phyloP scores from a whole-genome alignment of 2,797 vertebrate species.

The Scyliorhinus canicula region DNA sequence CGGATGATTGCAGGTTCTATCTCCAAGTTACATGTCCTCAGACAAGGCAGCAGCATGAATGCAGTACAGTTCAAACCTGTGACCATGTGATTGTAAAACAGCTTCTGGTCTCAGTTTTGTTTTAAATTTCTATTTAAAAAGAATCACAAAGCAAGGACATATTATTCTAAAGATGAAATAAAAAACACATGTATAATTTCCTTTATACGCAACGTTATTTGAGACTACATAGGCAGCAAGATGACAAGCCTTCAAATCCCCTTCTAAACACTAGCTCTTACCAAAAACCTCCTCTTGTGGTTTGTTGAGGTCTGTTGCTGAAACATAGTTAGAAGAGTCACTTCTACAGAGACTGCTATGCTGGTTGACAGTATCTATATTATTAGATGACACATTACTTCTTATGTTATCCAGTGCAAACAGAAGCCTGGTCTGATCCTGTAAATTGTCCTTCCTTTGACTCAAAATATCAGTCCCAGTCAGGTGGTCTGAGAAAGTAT shows the following conservation, averaged over 20 bases:
- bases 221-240: not conserved
- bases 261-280: not conserved
- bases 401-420: not conserved
- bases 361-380: not conserved
- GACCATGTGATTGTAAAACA: not conserved
- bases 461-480: constrained; percentile 4
- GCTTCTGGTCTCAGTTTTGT: not conserved
- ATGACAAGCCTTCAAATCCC: not conserved
- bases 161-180: not conserved
- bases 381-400: not conserved
- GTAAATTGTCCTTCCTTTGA: not conserved
- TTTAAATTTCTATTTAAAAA: not conserved
- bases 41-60: not conserved
- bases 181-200: not conserved
- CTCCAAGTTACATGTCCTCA: not conserved
- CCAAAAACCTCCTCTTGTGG: not conserved
- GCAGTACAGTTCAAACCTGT: not conserved
- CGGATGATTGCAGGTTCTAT: not conserved
- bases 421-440: not conserved
- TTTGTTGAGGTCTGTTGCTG: not conserved
- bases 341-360: too few relatives aligned
- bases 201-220: too few relatives aligned
- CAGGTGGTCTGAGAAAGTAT: not conserved
- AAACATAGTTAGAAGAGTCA: not conserved
- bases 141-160: not conserved